Base-by-base conservation (phyloP, 2,888 invertebrate species). In the Parnassius smintheus region DNA sequence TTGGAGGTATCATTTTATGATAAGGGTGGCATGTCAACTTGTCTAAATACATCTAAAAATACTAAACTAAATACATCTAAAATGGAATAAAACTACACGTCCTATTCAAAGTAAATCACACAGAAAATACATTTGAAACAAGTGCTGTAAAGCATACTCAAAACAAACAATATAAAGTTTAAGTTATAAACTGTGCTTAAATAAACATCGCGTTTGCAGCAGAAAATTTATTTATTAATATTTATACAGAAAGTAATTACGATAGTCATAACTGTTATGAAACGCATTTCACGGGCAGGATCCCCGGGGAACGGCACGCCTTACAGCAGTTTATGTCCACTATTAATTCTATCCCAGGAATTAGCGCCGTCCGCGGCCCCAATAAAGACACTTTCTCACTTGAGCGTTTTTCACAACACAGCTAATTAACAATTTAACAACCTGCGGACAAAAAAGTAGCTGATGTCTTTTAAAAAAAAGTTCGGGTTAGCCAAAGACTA, bases 271-370 rank as follows among this genome's bases (percentile, higher is more conserved):
- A 56, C 10, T 13, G 66, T 62, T 63, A 62, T 68, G 63, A 68
- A 66, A 41, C 61, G 64, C 62, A 62, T 70, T 68, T 65, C 62
- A 65, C 59, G 41, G 59, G 25, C 51, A 60, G 62, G 55, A 44
- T 53, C 61, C 61, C 62, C 42, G 44, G 59, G 62, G 66, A 56
- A 62, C 55, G 66, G 64, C 65, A 62, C 48, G 53, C 57, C 59
- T 42, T 59, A 49, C 66, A 56, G 41, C 66, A 54, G 52, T 68
- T 70, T 65, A 70, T 63, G 61, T 66, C 68, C 65, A 66, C 64
- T 66, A 57, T 62, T 56, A 62, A 62, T 56, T 48, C 42, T 10
- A 22, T 18, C 46, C 42, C 10, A 42, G 61, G 66, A 63, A 69
- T 66, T 65, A 65, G 56, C 18, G 41, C 35, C 45, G 51, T 41